Percentiles rank a stretch among this genome's conserved stretches.
These are phyloP conservation scores for Coregonus clupeaformis DNA, from an alignment of 2,113 vertebrate genomes.

Conservation along the genomic window DNA sequence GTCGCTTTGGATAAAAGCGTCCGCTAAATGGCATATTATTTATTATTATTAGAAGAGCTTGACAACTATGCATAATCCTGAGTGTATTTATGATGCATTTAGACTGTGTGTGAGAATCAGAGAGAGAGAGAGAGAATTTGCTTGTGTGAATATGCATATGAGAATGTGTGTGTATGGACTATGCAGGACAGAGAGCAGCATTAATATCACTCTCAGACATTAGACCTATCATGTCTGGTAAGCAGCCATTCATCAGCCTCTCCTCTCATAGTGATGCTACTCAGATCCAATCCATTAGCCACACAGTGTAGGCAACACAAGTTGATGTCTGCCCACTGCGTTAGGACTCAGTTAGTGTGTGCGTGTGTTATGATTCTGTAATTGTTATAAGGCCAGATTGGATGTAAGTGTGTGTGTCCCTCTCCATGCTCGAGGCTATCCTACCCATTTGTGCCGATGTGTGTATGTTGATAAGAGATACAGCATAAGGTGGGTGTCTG, in stretches of 20 bases:
- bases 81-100: not conserved
- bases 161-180: conserved; percentile 4
- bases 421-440: too few relatives aligned
- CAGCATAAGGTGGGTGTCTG: too few relatives aligned
- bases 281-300: conserved; percentile 71
- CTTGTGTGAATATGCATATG: not conserved
- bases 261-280: conserved; percentile 41
- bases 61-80: not conserved
- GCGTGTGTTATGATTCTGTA: conserved; percentile 4
- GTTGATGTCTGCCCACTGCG: conserved; percentile 28
- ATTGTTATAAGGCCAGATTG: too few relatives aligned
- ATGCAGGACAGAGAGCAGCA: conserved; percentile 5
- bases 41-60: too few relatives aligned
- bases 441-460: too few relatives aligned
- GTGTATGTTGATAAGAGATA: too few relatives aligned
- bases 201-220: conserved; percentile 58
- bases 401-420: too few relatives aligned
- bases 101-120: not conserved
- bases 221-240: conserved; percentile 69
- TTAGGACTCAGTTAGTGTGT: not conserved
- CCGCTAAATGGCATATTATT: too few relatives aligned
- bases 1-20: too few relatives aligned
- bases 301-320: conserved; percentile 22
- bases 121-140: not conserved
- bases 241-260: conserved; percentile 71